Base-by-base conservation (phyloP, 2,888 invertebrate genomes). In the Torymus aiolomorphi region DNA sequence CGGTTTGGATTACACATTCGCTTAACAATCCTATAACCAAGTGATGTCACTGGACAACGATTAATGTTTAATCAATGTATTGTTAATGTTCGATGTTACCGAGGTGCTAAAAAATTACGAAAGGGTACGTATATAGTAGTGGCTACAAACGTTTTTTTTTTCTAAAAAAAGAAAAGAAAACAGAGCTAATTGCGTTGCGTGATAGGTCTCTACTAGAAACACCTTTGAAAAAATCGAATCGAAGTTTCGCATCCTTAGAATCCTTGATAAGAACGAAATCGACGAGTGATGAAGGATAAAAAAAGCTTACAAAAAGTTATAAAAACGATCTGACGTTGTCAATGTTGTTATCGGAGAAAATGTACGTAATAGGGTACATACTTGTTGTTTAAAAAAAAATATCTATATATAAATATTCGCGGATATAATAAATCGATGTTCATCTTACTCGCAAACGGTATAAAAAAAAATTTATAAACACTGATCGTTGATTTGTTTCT, bases 1-100 rank as follows among this genome's bases (percentile, higher is more conserved):
- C 56, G 42, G 62, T 18, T 65, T 54, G 62, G 49, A 74, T 74
- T 70, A 74, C 63, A 74, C 52, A 77, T 80, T 16, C 42, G 69
- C 52, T 67, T 71, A 42, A 71, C 20, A 56, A 80, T 74, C 66
- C 61, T 78, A 65, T 61, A 63, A 70, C 57, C 66, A 81, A 71
- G 61, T 71, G 75, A 81, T 78, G 72, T 81, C 70, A 80, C 51
- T 71, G 78, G 81, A 79, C 69, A 83, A 82, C 79, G 80, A 80
- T 82, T 80, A 81, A 82, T 82, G 78, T 82, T 72, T 81, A 70
- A 72, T 78, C 80, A 81, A 73, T 80, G 75, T 82, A 75, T 79
- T 20, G 72, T 80, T 80, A 77, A 81, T 81, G 80, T 82, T 80
- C 80, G 82, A 80, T 81, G 76, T 78, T 81, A 81, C 57, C 67